phyloP scores from a whole-genome alignment of 2,888 invertebrate genomes.

The Ornithoptera alexandrae region DNA sequence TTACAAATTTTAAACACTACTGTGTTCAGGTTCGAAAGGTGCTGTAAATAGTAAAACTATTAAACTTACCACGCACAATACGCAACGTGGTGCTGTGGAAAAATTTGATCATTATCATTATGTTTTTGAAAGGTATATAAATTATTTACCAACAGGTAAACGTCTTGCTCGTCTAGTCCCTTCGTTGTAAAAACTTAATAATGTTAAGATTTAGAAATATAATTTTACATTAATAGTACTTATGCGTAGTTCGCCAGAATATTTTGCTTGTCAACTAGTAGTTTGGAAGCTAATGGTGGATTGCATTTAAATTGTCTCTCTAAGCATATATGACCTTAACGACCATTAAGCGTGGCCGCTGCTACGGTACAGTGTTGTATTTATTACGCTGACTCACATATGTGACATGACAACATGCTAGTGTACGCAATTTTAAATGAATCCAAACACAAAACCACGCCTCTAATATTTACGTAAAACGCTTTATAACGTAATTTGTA shows the following conservation, averaged over 20 bases:
- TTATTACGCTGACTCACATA: conserved; percentile 16
- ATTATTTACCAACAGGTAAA: too few species aligned
- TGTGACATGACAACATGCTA: conserved; percentile 2
- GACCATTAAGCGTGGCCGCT: conserved; percentile 18
- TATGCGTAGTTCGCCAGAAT: neutral
- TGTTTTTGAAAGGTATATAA: too few species aligned
- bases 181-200: too few species aligned
- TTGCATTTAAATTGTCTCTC: conserved; percentile 25
- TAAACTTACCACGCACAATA: too few species aligned
- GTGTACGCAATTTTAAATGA: conserved; percentile 18
- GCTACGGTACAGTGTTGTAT: conserved; percentile 7
- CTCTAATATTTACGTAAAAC: conserved; percentile 5
- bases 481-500: conserved; percentile 13
- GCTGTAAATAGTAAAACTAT: too few species aligned
- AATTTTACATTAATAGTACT: neutral
- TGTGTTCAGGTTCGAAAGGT: too few species aligned
- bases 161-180: too few species aligned
- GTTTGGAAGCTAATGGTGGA: conserved; percentile 24
- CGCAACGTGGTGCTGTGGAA: too few species aligned
- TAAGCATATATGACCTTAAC: conserved; percentile 20
- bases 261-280: neutral
- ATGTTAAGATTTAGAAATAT: too few species aligned
- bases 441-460: conserved; percentile 10
- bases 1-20: too few species aligned
- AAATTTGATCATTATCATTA: too few species aligned